Percentiles rank a stretch among this genome's conserved stretches.
Conservation (phyloP, 1,140 invertebrate genomes). For the Bombus soroeensis region DNA sequence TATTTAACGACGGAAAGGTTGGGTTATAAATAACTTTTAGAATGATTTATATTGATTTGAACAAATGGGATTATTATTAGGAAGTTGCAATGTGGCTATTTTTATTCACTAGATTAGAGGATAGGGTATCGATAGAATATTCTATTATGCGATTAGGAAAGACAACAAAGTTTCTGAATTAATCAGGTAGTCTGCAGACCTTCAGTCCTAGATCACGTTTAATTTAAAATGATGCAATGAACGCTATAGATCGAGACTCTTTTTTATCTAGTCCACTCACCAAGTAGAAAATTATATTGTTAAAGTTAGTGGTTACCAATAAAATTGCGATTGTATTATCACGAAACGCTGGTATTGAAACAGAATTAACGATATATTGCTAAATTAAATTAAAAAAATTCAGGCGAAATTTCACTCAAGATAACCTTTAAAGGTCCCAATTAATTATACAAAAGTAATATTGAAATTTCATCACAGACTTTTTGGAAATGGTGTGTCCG, state of each 20-base stretch:
- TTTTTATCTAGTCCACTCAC: too few relatives aligned
- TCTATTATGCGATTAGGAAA: not conserved
- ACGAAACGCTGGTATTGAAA: too few relatives aligned
- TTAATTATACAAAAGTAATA: not conserved
- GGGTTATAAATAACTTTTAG: too few relatives aligned
- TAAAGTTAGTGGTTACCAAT: too few relatives aligned
- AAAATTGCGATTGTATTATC: too few relatives aligned
- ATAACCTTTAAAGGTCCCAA: too few relatives aligned
- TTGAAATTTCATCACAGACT: conserved; percentile 63
- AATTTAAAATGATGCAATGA: not conserved
- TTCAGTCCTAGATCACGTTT: not conserved
- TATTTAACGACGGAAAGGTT: not conserved
- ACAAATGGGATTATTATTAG: not conserved
- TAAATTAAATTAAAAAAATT: too few relatives aligned
- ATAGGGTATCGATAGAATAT: not conserved
- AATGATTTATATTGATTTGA: not conserved
- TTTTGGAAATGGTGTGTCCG: conserved; percentile 77
- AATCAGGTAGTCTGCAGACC: not conserved
- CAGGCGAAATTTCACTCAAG: too few relatives aligned
- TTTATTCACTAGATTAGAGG: not conserved
- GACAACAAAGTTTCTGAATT: not conserved
- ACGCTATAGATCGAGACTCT: too few relatives aligned
- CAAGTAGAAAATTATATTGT: too few relatives aligned
- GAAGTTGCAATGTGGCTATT: not conserved
- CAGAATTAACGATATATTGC: too few relatives aligned